These are phyloP conservation scores for Oryzias dopingdopingensis DNA, from an alignment of 2,797 vertebrate genomes.

Conservation along the genomic window DNA sequence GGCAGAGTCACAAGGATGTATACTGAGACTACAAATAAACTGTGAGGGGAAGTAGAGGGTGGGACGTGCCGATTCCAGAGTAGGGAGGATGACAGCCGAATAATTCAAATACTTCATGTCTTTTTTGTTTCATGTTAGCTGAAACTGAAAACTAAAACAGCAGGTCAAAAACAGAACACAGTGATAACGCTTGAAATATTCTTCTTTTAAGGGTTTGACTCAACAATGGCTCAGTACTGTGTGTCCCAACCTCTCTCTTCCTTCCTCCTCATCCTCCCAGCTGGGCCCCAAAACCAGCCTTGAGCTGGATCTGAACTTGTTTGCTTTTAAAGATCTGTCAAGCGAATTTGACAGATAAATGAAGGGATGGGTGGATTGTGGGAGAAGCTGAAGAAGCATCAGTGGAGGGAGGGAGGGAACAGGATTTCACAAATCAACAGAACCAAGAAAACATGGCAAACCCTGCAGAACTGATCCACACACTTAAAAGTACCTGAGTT, in stretches of 20 bases:
- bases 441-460: constrained; percentile 33
- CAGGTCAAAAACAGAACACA: not conserved
- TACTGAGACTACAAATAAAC: constrained; percentile 55
- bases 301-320: constrained; percentile 29
- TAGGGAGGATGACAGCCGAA: constrained; percentile 55
- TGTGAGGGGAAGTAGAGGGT: constrained; percentile 56
- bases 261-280: constrained; percentile 44
- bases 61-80: constrained; percentile 51
- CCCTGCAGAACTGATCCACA: constrained; percentile 8
- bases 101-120: constrained; percentile 53
- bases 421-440: constrained; percentile 41
- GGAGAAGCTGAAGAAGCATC: constrained; percentile 35
- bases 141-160: constrained; percentile 18
- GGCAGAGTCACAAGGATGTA: constrained; percentile 32
- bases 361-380: constrained; percentile 40
- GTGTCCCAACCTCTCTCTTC: constrained; percentile 38
- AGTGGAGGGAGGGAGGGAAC: constrained; percentile 48
- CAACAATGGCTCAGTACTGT: constrained; percentile 36
- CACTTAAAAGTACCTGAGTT: constrained; percentile 2
- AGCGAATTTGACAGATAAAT: constrained; percentile 33
- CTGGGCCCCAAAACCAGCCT: constrained; percentile 57
- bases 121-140: constrained; percentile 38
- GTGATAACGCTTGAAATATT: constrained; percentile 1
- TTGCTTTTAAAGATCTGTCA: constrained; percentile 26
- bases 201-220: constrained; percentile 15